phyloP scores from a whole-genome alignment of 2,888 invertebrate species.

The Melieria picta region DNA sequence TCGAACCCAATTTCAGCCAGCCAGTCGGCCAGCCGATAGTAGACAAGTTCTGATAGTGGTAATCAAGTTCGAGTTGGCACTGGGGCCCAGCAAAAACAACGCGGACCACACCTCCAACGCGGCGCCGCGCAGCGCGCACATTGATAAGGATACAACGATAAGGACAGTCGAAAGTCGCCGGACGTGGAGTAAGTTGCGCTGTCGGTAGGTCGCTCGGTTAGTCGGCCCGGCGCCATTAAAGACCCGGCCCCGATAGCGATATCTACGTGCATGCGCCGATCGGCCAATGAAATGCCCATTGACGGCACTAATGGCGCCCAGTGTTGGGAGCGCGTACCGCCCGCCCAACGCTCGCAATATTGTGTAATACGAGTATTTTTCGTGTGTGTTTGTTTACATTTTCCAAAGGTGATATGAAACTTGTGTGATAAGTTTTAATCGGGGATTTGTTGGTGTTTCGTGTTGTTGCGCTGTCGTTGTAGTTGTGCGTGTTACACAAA shows the following conservation, averaged over 20 bases:
- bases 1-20: background rate
- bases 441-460: constrained; percentile 42
- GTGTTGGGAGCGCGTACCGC: constrained; percentile 17
- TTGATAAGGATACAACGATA: constrained; percentile 58
- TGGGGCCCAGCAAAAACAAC: constrained; percentile 42
- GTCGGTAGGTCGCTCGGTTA: too few species aligned
- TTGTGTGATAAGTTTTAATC: constrained; percentile 62
- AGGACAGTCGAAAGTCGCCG: constrained; percentile 53
- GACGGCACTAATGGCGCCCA: constrained; percentile 12
- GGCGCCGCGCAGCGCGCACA: constrained; percentile 18
- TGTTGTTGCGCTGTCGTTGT: background rate
- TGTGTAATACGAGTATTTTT: background rate
- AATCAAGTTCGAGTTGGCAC: constrained; percentile 43
- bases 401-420: constrained; percentile 60
- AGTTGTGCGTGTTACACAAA: constrained; percentile 24
- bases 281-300: constrained; percentile 20
- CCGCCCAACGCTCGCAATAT: background rate
- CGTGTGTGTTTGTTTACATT: constrained; percentile 33
- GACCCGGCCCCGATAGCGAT: constrained; percentile 27
- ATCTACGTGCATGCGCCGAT: constrained; percentile 24
- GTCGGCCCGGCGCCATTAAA: background rate
- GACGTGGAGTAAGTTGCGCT: background rate
- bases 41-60: constrained; percentile 45
- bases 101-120: constrained; percentile 47
- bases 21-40: background rate